These are phyloP conservation scores for Muraenolepis orangiensis DNA, from an alignment of 2,797 vertebrate species.

Conservation along the genomic window DNA sequence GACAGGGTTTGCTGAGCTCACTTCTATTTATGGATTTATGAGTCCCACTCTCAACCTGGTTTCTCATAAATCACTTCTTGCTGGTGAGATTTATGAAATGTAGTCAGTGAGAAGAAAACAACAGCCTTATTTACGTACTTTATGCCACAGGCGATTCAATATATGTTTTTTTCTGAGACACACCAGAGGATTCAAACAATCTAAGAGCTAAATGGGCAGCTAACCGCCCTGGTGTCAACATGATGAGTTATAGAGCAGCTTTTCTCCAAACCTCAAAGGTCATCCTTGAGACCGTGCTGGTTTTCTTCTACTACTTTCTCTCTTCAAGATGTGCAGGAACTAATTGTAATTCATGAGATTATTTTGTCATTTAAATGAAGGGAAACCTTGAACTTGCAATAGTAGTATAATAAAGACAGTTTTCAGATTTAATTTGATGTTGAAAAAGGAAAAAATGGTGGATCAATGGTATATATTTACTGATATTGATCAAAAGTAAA, in stretches of 20 bases:
- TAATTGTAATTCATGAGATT: background rate
- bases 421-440: background rate
- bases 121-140: background rate
- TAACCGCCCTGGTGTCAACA: background rate
- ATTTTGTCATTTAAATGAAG: background rate
- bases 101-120: background rate
- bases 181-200: background rate
- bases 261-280: background rate
- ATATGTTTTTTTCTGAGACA: background rate
- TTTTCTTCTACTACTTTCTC: background rate
- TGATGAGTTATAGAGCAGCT: background rate
- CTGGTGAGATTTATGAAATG: slow-evolving; percentile 12
- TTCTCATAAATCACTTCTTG: background rate
- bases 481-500: background rate
- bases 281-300: background rate
- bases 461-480: background rate
- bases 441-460: background rate
- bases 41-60: background rate
- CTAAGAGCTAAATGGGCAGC: background rate
- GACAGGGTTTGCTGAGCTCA: background rate
- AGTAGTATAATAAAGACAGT: background rate
- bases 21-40: background rate
- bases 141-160: background rate
- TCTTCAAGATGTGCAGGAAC: background rate
- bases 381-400: background rate